Percentiles rank a stretch among this genome's conserved stretches.
phyloP scores from a whole-genome alignment of 2,113 vertebrate species.

The Austrofundulus limnaeus region DNA sequence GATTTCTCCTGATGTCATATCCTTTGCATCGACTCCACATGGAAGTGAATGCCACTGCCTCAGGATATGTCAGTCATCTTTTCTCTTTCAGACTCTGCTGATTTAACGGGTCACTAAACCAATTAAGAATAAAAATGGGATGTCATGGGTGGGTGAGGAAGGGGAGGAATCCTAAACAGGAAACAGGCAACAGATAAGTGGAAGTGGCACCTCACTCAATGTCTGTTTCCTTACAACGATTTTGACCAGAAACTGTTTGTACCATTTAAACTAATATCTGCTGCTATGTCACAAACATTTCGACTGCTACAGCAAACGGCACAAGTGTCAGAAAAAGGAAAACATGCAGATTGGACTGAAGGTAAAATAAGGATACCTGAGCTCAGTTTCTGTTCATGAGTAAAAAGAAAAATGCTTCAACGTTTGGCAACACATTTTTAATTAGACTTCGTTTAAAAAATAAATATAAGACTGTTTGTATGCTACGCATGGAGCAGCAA shows the following conservation, averaged over 20 bases:
- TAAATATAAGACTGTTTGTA: no score
- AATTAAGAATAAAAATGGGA: conserved; percentile 9
- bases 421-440: no score
- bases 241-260: not conserved
- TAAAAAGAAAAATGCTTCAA: no score
- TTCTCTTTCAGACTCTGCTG: conserved; percentile 24
- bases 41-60: conserved; percentile 64
- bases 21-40: conserved; percentile 62
- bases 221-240: not conserved
- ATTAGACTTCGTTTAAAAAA: no score
- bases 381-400: no score
- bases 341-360: no score
- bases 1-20: conserved; percentile 64
- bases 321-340: no score
- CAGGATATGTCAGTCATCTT: conserved; percentile 65
- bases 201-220: conserved; percentile 56
- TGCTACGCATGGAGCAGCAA: no score
- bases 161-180: conserved; percentile 45
- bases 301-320: no score
- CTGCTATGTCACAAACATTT: no score
- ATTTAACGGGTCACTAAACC: conserved; percentile 24
- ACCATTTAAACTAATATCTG: conserved; percentile 1
- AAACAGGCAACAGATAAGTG: conserved; percentile 25
- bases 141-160: conserved; percentile 41
- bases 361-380: no score